Percentiles rank a stretch among this genome's conserved stretches.
Evolutionary conservation across 1,140 invertebrate species (phyloP).

Genomic region (Drosophila mauritiana): DNA sequence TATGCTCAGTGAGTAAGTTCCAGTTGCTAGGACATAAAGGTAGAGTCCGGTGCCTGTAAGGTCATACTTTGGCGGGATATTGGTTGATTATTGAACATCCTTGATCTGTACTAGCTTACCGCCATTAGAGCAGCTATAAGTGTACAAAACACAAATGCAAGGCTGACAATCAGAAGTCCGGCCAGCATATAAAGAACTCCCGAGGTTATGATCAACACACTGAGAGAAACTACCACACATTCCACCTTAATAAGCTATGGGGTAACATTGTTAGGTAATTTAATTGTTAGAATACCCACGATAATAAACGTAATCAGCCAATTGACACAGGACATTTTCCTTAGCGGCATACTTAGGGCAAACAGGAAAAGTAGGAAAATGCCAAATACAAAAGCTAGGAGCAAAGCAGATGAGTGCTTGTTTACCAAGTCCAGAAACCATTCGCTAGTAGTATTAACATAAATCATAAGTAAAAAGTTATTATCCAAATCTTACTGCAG

Average conservation of each 20-base stretch:
- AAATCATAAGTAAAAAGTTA: not conserved
- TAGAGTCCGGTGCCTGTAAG: constrained; percentile 32
- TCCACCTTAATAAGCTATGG: constrained; percentile 35
- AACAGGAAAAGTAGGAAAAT: constrained; percentile 31
- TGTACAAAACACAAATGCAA: constrained; percentile 21
- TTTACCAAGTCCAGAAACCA: not conserved
- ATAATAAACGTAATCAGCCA: constrained; percentile 21
- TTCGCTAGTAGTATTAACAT: not conserved
- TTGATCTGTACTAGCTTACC: constrained; percentile 25
- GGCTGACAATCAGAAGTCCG: constrained; percentile 11
- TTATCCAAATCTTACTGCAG: constrained; percentile 6
- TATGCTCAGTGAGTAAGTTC: constrained; percentile 33
- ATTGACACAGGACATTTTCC: constrained; percentile 10
- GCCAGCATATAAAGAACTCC: constrained; percentile 1
- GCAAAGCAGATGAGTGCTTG: constrained; percentile 6
- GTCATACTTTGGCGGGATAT: constrained; percentile 28
- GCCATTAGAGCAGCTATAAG: constrained; percentile 3
- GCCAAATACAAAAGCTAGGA: constrained; percentile 16
- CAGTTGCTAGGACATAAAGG: constrained; percentile 16
- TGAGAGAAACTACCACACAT: constrained; percentile 8
- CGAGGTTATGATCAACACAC: constrained; percentile 4
- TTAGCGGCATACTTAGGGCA: constrained; percentile 10
- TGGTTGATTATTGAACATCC: not conserved
- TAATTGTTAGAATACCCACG: constrained; percentile 20
- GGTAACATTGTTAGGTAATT: not conserved